A percentile compares a stretch with the other conserved stretches of the same genome.
Evolutionary conservation across 37 sponge, comb jelly and placozoan genomes (phyloP).

Genomic region (Diacarnus erythraeanus): DNA sequence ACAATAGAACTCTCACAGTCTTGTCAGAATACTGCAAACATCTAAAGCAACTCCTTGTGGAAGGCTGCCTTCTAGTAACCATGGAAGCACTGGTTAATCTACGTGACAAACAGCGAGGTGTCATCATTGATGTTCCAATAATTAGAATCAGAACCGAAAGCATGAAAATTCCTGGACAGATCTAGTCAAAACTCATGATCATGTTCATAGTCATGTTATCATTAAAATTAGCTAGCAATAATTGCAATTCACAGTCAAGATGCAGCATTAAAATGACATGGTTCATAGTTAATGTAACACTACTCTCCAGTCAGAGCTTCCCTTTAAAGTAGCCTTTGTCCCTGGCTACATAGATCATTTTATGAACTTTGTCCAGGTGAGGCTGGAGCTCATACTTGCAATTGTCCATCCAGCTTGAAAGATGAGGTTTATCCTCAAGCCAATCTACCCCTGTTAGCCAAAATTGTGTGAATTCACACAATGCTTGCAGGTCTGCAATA

Average conservation of each 20-base stretch:
- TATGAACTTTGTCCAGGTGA: conserved; percentile 73
- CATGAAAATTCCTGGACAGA: background rate
- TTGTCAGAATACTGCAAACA: conserved; percentile 14
- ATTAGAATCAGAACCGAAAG: background rate
- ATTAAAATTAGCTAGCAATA: too few species aligned
- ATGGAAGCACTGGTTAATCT: background rate
- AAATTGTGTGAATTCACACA: conserved; percentile 77
- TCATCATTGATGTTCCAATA: background rate
- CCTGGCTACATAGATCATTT: conserved; percentile 55
- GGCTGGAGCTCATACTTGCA: conserved; percentile 59
- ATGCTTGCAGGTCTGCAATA: conserved; percentile 80
- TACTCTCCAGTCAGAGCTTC: background rate
- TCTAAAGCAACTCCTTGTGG: conserved; percentile 11
- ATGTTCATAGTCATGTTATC: background rate
- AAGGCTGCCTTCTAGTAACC: conserved; percentile 4
- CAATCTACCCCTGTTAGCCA: conserved; percentile 46
- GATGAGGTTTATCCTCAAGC: conserved; percentile 39
- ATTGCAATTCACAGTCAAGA: too few species aligned
- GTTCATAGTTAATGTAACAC: background rate
- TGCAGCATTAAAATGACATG: too few species aligned
- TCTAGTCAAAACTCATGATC: background rate
- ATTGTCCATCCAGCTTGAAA: conserved; percentile 59
- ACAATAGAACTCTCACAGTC: conserved; percentile 14
- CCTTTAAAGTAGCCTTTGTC: conserved; percentile 39
- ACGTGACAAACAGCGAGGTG: background rate